phyloP scores from a whole-genome alignment of 2,888 invertebrate species.

The Smittia aterrima region DNA sequence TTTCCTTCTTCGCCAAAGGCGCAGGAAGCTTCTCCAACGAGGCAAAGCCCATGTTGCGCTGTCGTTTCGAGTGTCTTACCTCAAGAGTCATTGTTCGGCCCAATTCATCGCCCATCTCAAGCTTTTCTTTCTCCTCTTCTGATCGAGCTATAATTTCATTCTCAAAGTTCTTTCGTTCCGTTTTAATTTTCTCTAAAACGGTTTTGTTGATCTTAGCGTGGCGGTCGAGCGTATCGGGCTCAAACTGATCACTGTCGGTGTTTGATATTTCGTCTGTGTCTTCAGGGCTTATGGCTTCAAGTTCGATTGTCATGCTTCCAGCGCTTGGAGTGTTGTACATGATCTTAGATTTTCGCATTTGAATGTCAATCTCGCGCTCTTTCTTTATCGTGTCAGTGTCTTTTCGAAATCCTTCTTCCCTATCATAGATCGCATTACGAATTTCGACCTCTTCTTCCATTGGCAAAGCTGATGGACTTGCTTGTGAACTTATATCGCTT shows the following conservation, averaged over 20 bases:
- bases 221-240: slow-evolving; percentile 81
- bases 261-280: slow-evolving; percentile 66
- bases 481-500: slow-evolving; percentile 65
- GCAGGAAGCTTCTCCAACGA: slow-evolving; percentile 44
- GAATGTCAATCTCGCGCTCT: slow-evolving; percentile 42
- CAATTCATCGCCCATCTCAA: slow-evolving; percentile 54
- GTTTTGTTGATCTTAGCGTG: slow-evolving; percentile 62
- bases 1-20: background rate
- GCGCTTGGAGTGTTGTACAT: slow-evolving; percentile 63
- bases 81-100: slow-evolving; percentile 69
- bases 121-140: slow-evolving; percentile 44
- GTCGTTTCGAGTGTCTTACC: slow-evolving; percentile 69
- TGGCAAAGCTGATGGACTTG: slow-evolving; percentile 72
- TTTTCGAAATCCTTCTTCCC: slow-evolving; percentile 51
- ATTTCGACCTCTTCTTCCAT: slow-evolving; percentile 79
- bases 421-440: slow-evolving; percentile 67
- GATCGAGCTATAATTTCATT: slow-evolving; percentile 21
- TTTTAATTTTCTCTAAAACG: slow-evolving; percentile 51
- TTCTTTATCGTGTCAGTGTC: slow-evolving; percentile 47
- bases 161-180: slow-evolving; percentile 50
- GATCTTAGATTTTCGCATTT: slow-evolving; percentile 52
- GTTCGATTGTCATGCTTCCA: slow-evolving; percentile 79
- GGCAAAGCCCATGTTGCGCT: slow-evolving; percentile 54
- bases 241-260: slow-evolving; percentile 70
- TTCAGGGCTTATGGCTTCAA: slow-evolving; percentile 71